Percentiles rank a stretch among this genome's conserved stretches.
These are phyloP conservation scores for Carapus acus DNA, from an alignment of 2,797 vertebrate species.

Conservation along the genomic window DNA sequence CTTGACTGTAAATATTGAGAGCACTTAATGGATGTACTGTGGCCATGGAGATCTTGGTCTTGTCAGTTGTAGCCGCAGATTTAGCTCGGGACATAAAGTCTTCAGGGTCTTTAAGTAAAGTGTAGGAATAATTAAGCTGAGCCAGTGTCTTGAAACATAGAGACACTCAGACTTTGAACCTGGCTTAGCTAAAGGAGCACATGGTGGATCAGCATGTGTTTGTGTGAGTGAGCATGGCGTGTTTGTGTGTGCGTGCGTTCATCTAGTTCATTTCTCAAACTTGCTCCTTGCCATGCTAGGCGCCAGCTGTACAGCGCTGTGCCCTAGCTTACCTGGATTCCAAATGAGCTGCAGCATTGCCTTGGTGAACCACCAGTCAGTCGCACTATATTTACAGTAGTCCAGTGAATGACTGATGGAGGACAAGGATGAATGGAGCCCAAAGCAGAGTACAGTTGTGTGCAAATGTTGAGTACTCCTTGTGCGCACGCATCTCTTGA, in stretches of 20 bases:
- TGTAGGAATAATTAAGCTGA: too few relatives aligned
- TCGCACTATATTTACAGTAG: constrained; percentile 42
- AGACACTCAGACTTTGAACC: constrained; percentile 21
- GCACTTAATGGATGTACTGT: not conserved
- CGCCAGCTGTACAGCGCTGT: constrained; percentile 49
- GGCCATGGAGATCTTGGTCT: too few relatives aligned
- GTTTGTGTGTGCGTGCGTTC: constrained; percentile 40
- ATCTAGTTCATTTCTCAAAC: constrained; percentile 45
- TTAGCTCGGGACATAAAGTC: too few relatives aligned
- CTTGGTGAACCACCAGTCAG: constrained; percentile 23
- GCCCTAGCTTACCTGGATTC: constrained; percentile 38
- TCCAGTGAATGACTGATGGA: constrained; percentile 24
- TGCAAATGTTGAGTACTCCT: too few relatives aligned
- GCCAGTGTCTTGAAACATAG: constrained; percentile 1
- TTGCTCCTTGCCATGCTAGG: constrained; percentile 53
- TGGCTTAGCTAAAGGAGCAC: constrained; percentile 22
- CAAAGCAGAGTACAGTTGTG: not conserved
- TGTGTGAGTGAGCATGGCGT: constrained; percentile 2
- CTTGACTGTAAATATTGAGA: too few relatives aligned
- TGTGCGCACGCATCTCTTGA: not conserved
- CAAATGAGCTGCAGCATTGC: constrained; percentile 12
- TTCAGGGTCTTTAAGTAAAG: too few relatives aligned
- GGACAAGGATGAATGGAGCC: constrained; percentile 23
- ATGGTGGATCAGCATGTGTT: too few relatives aligned
- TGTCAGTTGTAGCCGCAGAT: too few relatives aligned